Conservation (phyloP, 2,113 vertebrate species). For the Epinephelus moara region DNA sequence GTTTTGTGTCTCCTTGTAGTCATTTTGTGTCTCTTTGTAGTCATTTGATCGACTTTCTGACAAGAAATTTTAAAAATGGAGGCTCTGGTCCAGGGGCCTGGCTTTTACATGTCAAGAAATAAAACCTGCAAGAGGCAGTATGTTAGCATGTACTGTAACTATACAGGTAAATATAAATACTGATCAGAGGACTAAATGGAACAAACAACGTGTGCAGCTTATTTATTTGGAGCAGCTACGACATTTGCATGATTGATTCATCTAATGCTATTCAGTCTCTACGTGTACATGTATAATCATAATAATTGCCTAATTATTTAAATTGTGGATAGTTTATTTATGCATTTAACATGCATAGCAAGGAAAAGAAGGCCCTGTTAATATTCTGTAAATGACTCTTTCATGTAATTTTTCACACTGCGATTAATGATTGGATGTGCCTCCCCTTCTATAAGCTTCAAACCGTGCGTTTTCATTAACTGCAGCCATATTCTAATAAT, state of each 20-base stretch:
- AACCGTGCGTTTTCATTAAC: conserved; percentile 24
- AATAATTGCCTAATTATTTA: conserved; percentile 47
- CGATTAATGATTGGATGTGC: conserved; percentile 20
- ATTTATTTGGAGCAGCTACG: conserved; percentile 34
- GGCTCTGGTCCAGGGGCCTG: too few relatives aligned
- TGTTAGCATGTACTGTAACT: conserved; percentile 12
- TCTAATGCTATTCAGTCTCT: conserved; percentile 27
- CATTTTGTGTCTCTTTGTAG: too few relatives aligned
- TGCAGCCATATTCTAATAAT: conserved; percentile 38
- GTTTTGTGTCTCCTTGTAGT: too few relatives aligned
- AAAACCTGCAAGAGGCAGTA: background rate
- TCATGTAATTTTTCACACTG: conserved; percentile 40
- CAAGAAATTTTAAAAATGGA: too few relatives aligned
- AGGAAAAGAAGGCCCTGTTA: conserved; percentile 30
- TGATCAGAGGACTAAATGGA: conserved; percentile 23
- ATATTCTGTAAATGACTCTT: conserved; percentile 31
- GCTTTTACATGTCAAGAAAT: background rate
- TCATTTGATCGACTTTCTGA: too few relatives aligned
- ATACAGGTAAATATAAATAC: conserved; percentile 25
- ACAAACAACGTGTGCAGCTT: conserved; percentile 24
- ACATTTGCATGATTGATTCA: conserved; percentile 52
- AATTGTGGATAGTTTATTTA: conserved; percentile 13
- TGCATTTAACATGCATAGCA: conserved; percentile 38
- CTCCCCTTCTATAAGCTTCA: conserved; percentile 3
- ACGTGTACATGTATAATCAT: conserved; percentile 31